These are phyloP conservation scores for Lepidostoma basale DNA, from an alignment of 1,140 invertebrate species.

Conservation along the genomic window DNA sequence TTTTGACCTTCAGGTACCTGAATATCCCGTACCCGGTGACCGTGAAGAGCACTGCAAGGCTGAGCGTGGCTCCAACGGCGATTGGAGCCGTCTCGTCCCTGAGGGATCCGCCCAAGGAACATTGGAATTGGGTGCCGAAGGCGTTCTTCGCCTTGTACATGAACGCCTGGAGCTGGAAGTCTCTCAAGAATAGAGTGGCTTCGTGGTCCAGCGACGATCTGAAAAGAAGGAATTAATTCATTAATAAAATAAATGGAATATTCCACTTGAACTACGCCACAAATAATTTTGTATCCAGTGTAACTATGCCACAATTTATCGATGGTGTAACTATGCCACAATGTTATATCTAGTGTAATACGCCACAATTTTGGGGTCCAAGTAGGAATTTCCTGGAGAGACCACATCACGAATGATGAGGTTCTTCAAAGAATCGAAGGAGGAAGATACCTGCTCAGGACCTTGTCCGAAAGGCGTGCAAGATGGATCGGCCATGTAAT, in stretches of 20 bases:
- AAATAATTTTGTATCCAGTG: too few species aligned
- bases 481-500: too few species aligned
- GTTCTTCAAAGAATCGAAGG: too few species aligned
- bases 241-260: constrained; percentile 3
- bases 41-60: constrained; percentile 77
- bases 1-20: constrained; percentile 87
- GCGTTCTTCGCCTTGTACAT: constrained; percentile 65
- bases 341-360: too few species aligned
- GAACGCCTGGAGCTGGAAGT: constrained; percentile 65
- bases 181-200: constrained; percentile 62
- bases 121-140: constrained; percentile 64
- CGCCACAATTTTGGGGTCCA: too few species aligned
- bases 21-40: constrained; percentile 85
- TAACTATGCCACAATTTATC: too few species aligned
- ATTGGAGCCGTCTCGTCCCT: constrained; percentile 86
- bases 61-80: constrained; percentile 85
- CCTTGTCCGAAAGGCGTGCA: too few species aligned
- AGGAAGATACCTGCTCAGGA: too few species aligned
- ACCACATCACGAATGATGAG: too few species aligned
- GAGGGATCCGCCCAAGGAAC: constrained; percentile 57
- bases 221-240: constrained; percentile 31
- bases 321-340: too few species aligned
- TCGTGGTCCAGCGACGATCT: constrained; percentile 54
- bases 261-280: neutral
- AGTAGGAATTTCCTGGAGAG: too few species aligned